Evolutionary conservation across 2,888 invertebrate genomes (phyloP).

Genomic region (Ypsolopha scabrella): DNA sequence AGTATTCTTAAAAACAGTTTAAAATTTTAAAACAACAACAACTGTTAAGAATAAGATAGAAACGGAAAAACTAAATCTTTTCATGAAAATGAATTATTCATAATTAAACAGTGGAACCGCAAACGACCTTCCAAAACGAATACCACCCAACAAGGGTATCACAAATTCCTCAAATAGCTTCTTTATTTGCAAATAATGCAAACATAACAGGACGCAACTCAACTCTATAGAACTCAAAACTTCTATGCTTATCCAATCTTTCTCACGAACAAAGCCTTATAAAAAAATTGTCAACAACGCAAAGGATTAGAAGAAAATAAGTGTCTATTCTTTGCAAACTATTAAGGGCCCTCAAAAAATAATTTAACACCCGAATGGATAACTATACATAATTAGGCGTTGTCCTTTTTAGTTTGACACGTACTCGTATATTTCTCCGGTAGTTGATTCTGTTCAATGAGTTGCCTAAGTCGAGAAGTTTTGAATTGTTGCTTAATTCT

Average conservation of each 20-base stretch:
- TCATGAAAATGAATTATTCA: no score
- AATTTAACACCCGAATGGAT: conserved; percentile 22
- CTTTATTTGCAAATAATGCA: conserved; percentile 18
- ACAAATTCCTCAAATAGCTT: conserved; percentile 2
- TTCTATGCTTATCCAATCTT: conserved; percentile 8
- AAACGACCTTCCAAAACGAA: background rate
- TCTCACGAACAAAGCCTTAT: background rate
- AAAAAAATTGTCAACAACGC: conserved; percentile 18
- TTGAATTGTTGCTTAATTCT: conserved; percentile 4
- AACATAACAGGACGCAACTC: conserved; percentile 33
- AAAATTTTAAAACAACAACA: no score
- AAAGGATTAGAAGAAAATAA: conserved; percentile 18
- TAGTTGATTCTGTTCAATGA: conserved; percentile 9
- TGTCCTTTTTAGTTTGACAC: conserved; percentile 11
- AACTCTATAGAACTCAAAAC: conserved; percentile 18
- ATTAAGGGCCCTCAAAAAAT: conserved; percentile 11
- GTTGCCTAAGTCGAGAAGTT: conserved; percentile 9
- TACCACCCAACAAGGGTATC: conserved; percentile 12
- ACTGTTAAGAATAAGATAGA: no score
- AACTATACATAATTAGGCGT: conserved; percentile 27
- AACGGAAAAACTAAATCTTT: no score
- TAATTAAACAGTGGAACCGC: no score
- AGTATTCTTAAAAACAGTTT: no score
- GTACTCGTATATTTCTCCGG: conserved; percentile 17
- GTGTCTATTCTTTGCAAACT: conserved; percentile 15